Conservation (phyloP, 2,888 invertebrate genomes). For the Drosophila fulvimacula region DNA sequence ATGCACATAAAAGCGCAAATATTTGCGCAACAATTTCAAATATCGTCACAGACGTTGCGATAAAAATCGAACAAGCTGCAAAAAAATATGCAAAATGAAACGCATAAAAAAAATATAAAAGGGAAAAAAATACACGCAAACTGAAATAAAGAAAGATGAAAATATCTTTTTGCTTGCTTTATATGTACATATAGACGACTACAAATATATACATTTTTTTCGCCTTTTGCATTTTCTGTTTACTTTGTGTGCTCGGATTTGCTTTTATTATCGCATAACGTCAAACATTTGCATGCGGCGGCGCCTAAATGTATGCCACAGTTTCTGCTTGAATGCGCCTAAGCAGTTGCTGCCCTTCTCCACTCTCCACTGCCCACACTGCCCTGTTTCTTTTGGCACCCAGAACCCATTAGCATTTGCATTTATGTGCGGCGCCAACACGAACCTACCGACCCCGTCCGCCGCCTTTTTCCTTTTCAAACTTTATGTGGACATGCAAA, state of each 20-base stretch:
- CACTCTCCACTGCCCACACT: neutral
- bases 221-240: constrained; percentile 8
- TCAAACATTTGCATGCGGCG: constrained; percentile 77
- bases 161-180: constrained; percentile 33
- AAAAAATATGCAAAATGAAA: constrained; percentile 74
- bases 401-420: constrained; percentile 65
- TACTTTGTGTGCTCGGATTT: constrained; percentile 57
- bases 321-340: constrained; percentile 50
- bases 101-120: constrained; percentile 53
- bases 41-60: constrained; percentile 61
- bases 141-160: constrained; percentile 32
- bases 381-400: constrained; percentile 10
- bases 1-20: constrained; percentile 79
- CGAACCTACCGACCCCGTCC: constrained; percentile 16
- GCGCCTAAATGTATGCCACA: constrained; percentile 78
- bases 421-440: constrained; percentile 73
- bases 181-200: constrained; percentile 9
- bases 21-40: constrained; percentile 77
- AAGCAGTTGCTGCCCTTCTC: constrained; percentile 8
- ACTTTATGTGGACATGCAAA: constrained; percentile 67
- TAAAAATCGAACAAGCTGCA: constrained; percentile 73
- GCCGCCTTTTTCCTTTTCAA: neutral
- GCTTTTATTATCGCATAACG: constrained; percentile 72
- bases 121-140: constrained; percentile 16
- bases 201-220: constrained; percentile 17